phyloP scores from a whole-genome alignment of 1,140 invertebrate species.

The Drosophila cardini region DNA sequence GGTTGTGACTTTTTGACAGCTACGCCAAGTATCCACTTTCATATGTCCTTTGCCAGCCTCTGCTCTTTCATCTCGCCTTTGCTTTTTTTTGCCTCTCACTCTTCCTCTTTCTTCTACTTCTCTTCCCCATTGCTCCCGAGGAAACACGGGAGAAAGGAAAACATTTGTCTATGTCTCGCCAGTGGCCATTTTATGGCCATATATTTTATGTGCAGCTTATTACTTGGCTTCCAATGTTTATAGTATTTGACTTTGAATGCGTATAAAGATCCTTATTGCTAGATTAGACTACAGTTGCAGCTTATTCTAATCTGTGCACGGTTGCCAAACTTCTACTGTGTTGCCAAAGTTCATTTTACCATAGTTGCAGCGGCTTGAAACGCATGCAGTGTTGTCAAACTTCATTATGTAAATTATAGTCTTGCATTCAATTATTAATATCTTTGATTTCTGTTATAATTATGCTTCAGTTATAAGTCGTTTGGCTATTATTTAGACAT shows the following conservation, averaged over 20 bases:
- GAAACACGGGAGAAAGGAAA: slow-evolving; percentile 4
- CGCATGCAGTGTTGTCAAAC: no score
- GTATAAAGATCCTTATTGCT: slow-evolving; percentile 19
- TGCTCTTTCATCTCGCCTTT: slow-evolving; percentile 4
- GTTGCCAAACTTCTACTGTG: slow-evolving; percentile 19
- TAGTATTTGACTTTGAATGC: slow-evolving; percentile 57
- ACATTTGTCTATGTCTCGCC: slow-evolving; percentile 51
- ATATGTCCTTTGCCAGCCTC: slow-evolving; percentile 10
- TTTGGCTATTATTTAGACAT: not conserved
- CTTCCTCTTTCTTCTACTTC: not conserved
- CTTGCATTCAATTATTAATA: not conserved
- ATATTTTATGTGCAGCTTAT: slow-evolving; percentile 73
- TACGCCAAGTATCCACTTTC: slow-evolving; percentile 45
- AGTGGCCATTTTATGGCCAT: slow-evolving; percentile 65
- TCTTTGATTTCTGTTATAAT: not conserved
- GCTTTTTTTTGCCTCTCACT: not conserved
- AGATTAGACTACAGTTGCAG: slow-evolving; percentile 35
- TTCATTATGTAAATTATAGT: no score
- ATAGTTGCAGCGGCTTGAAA: not conserved
- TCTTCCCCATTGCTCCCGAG: no score
- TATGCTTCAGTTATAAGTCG: not conserved
- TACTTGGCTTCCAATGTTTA: slow-evolving; percentile 68
- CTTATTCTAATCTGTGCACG: slow-evolving; percentile 20
- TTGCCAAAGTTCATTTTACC: slow-evolving; percentile 26
- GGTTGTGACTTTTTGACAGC: slow-evolving; percentile 83